phyloP scores from a whole-genome alignment of 2,797 vertebrate species.

The Prunella strophiata region DNA sequence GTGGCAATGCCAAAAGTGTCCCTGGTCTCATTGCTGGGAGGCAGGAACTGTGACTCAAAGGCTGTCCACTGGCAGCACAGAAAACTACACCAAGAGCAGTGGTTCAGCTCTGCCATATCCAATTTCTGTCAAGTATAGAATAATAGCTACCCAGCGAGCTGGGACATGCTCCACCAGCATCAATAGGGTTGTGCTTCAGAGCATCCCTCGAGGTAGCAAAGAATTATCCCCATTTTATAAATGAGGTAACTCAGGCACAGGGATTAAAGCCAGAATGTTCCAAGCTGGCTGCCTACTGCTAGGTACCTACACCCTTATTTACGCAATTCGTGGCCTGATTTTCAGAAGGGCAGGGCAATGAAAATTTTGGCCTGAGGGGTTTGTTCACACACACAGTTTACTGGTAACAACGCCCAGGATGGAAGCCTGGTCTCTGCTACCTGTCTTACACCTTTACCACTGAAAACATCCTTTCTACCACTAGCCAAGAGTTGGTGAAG shows the following conservation, averaged over 20 bases:
- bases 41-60: not conserved
- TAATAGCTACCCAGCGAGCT: slow-evolving; percentile 43
- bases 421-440: slow-evolving; percentile 34
- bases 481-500: not conserved
- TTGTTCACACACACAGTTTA: slow-evolving; percentile 43
- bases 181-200: slow-evolving; percentile 37
- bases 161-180: slow-evolving; percentile 44
- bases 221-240: slow-evolving; percentile 65
- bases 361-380: slow-evolving; percentile 66
- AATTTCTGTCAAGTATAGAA: slow-evolving; percentile 39
- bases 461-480: slow-evolving; percentile 22
- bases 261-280: slow-evolving; percentile 59
- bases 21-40: not conserved
- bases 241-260: slow-evolving; percentile 52
- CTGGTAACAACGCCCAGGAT: not conserved
- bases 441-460: not conserved
- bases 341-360: slow-evolving; percentile 62
- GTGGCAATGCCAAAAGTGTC: not conserved
- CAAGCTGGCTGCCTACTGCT: slow-evolving; percentile 45
- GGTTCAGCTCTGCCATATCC: not conserved
- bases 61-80: not conserved
- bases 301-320: slow-evolving; percentile 55
- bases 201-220: slow-evolving; percentile 67
- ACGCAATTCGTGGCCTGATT: slow-evolving; percentile 59
- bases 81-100: slow-evolving; percentile 24